Evolutionary conservation across 2,888 invertebrate species (phyloP), one percentile per base, ranked within the genome.

Genomic region (Criorhina ranunculi): DNA sequence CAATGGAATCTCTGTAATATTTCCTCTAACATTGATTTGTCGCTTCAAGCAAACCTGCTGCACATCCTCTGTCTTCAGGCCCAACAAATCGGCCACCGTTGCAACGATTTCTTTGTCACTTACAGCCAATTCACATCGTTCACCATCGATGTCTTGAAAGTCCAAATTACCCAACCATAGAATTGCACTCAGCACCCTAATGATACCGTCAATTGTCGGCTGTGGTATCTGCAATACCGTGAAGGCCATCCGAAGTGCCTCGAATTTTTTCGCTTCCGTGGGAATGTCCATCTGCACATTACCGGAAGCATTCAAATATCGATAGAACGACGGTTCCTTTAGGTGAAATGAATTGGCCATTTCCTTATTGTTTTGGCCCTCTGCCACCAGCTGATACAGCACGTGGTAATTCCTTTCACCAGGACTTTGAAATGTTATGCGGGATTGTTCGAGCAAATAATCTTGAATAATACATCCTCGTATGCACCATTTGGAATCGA

Each of bases 391-490:
- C 90, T 97, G 97, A 92, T 98, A 98, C 92, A 98, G 96, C 40
- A 98, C 97, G 90, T 98, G 97, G 90, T 97, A 98, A 91, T 98
- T 98, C 69, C 97, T 93, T 91, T 98, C 98, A 29, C 95, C 95
- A 0, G 95, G 94, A 88, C 97, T 96, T 88, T 98, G 98, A 89
- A 97, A 97, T 0, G 97, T 98, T 89, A 98, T 96, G 87, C 98
- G 93, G 17, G 97, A 97, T 89, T 98, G 96, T 90, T 98, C 98
- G 83, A 98, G 93, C 64, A 98, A 93, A 91, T 98, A 98, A 92
- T 98, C 98, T 90, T 98, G 95, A 66, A 98, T 95, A 85, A 98
- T 96, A 88, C 98, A 98, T 15, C 98, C 98, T 87, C 96, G 96
- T 89, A 98, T 98, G 92, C 96, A 96, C 93, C 96, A 97, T 88